Conservation (phyloP, 2,888 invertebrate genomes). For the Drosophila barbarae region DNA sequence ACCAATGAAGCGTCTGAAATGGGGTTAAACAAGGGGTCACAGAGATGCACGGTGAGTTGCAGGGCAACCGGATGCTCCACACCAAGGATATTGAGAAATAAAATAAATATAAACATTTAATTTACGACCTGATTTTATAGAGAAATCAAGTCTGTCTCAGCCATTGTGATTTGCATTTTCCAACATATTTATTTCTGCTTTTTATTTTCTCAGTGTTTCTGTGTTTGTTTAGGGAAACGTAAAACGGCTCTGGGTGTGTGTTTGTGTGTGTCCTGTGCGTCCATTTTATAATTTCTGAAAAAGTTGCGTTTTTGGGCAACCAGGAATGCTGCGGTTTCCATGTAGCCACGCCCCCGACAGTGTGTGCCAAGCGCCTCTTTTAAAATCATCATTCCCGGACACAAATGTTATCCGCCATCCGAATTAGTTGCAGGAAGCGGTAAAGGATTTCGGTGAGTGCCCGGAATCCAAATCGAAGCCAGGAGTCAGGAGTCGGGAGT, state of each 20-base stretch:
- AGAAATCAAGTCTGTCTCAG: neutral
- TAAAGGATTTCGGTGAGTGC: conserved; percentile 2
- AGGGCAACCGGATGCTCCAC: neutral
- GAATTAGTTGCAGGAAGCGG: conserved; percentile 20
- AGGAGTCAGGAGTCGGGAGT: neutral
- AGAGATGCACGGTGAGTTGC: neutral
- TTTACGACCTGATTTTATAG: neutral
- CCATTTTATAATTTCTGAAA: conserved; percentile 42
- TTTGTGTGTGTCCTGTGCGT: conserved; percentile 2
- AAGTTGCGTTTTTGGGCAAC: conserved; percentile 19
- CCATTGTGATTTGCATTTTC: neutral
- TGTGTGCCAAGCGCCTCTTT: neutral
- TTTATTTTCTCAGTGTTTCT: neutral
- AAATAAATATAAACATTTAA: neutral
- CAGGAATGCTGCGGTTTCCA: conserved; percentile 30
- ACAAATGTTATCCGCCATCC: conserved; percentile 14
- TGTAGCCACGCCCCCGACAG: conserved; percentile 13
- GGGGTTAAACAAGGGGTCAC: conserved; percentile 2
- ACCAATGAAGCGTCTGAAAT: conserved; percentile 25
- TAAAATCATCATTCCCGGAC: neutral
- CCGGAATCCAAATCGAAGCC: neutral
- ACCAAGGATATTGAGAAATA: neutral
- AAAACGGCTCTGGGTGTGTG: neutral
- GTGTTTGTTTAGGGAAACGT: neutral
- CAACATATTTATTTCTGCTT: neutral